Base-by-base conservation (phyloP, 2,113 vertebrate species). In the Zosterops hypoxanthus region DNA sequence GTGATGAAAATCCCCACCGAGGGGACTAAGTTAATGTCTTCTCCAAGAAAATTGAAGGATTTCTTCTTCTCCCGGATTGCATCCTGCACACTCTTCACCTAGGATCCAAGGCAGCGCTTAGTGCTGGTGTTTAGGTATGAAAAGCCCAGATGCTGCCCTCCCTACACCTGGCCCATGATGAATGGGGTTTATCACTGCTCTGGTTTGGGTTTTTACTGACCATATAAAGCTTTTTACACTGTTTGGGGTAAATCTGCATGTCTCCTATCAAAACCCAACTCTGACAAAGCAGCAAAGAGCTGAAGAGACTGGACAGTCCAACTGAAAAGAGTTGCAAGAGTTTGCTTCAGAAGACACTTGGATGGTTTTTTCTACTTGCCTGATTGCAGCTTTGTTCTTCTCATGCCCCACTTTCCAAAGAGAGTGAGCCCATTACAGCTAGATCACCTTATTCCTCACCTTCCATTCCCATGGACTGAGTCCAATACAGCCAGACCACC, bases 21-120 rank as follows among this genome's bases (percentile, higher is more conserved):
- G 6, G 98, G 98, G 29, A 98, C 97, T 46, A 99, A 97, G 52
- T 94, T 98, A 71, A 99, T 99, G 44, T 99, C 99, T 90, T 99
- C 99, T 10, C 99, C 99, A 95, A 99, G 98, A 91, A 99, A 99
- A 98, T 92, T 98, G 95, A 99, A 99, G n/a, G 97, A 94, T 80
- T 98, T 97, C 90, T 99, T 99, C 97, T 98, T 99, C 86, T 99
- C 98, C 69, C 99, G 97, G 76, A 99, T 98, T 41, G 99, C 99
- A 89, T 99, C 99, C 94, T 99, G 99, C 93, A 99, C 99, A 57
- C 99, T 98, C 97, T 99, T 99, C 28, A 99, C 99, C 99, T 99
- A 77, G 73, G 89, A 86, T 46, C 12, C 68, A n/a, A 50, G 73
- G 39, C 66, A 76, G 25, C 2, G 3, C 20, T 42, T 1, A n/a